Percentiles rank a stretch among this genome's conserved stretches.
phyloP scores from a whole-genome alignment of 2,113 vertebrate genomes.

The Paradoxurus hermaphroditus region DNA sequence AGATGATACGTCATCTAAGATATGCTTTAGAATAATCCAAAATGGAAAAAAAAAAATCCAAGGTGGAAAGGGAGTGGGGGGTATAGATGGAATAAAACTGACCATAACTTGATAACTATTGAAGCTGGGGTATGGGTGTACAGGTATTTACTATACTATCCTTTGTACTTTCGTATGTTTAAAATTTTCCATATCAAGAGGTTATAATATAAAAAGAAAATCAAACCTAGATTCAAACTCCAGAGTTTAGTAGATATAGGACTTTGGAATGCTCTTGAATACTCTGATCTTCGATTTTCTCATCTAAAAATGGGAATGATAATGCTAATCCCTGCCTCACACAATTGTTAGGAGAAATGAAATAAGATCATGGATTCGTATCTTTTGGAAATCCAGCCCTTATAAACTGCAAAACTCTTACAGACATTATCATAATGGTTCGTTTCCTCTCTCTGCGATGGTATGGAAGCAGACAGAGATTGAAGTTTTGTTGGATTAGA shows the following conservation, averaged over 20 bases:
- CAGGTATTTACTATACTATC: background rate
- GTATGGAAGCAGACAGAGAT: background rate
- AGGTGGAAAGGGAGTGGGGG: background rate
- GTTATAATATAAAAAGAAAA: background rate
- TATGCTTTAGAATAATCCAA: background rate
- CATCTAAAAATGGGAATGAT: constrained; percentile 16
- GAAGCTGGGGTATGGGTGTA: background rate
- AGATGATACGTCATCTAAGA: background rate
- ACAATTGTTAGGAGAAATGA: background rate
- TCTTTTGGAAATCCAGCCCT: background rate
- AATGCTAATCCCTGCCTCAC: background rate
- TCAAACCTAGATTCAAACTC: background rate
- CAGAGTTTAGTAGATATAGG: background rate
- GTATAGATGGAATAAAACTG: background rate
- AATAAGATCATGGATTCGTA: background rate
- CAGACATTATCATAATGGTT: background rate
- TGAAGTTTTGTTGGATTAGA: background rate
- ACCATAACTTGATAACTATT: background rate
- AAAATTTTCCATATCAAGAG: background rate
- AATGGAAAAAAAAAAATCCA: background rate
- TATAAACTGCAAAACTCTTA: background rate
- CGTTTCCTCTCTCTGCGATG: background rate
- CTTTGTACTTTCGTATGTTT: background rate
- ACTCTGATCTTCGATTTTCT: background rate
- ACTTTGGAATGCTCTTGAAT: background rate